Percentiles rank a stretch among this genome's conserved stretches.
Conservation (phyloP, 2,797 vertebrate genomes). For the Apodemus agrarius region DNA sequence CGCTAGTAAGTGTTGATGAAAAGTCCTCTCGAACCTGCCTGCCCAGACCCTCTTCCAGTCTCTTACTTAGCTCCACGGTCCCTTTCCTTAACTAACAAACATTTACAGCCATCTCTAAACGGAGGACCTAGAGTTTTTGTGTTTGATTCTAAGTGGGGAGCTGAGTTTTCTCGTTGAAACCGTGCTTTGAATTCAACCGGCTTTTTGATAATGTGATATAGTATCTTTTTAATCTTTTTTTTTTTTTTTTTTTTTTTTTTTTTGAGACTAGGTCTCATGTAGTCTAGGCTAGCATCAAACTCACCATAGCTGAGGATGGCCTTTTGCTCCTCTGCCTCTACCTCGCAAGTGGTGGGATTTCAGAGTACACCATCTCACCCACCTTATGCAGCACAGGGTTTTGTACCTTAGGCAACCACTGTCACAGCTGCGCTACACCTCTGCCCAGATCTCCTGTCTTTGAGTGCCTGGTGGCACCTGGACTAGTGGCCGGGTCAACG, state of each 20-base stretch:
- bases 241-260: not conserved
- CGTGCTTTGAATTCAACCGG: conserved; percentile 13
- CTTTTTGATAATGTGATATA: not conserved
- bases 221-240: no score
- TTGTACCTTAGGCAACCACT: not conserved
- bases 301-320: not conserved
- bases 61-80: not conserved
- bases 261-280: not conserved
- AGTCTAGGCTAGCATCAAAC: not conserved
- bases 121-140: not conserved
- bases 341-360: not conserved
- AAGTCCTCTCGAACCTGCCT: not conserved
- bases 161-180: conserved; percentile 32
- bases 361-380: not conserved
- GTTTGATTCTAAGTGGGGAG: not conserved
- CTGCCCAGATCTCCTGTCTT: not conserved
- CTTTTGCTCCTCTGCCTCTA: not conserved
- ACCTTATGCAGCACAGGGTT: not conserved
- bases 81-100: not conserved
- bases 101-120: not conserved
- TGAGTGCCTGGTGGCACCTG: not conserved
- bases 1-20: conserved; percentile 50
- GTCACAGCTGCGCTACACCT: not conserved
- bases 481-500: not conserved
- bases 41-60: not conserved